Evolutionary conservation across 2,888 invertebrate species (phyloP).

Genomic region (Suillia variegata): DNA sequence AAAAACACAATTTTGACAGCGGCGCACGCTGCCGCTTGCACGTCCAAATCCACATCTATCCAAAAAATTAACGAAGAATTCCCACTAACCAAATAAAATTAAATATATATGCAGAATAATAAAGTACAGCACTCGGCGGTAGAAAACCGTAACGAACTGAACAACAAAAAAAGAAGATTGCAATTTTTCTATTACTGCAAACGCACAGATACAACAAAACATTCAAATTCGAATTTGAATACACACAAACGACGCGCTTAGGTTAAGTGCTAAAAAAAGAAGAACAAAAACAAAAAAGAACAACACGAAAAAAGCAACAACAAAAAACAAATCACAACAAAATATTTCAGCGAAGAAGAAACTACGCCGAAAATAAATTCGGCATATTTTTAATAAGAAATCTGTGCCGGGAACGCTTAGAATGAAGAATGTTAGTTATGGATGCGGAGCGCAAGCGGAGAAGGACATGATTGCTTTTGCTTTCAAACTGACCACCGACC

Average conservation of each 20-base stretch:
- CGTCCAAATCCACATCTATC: background rate
- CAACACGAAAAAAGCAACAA: slow-evolving; percentile 18
- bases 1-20: background rate
- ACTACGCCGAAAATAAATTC: slow-evolving; percentile 50
- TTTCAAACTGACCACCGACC: background rate
- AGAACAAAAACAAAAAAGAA: slow-evolving; percentile 20
- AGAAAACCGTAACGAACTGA: background rate
- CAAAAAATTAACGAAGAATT: background rate
- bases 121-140: background rate
- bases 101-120: background rate
- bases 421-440: background rate
- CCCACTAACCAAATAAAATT: background rate
- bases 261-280: slow-evolving; percentile 5
- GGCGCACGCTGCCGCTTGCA: no score
- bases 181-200: slow-evolving; percentile 32
- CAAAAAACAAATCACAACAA: slow-evolving; percentile 12
- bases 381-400: slow-evolving; percentile 49
- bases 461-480: background rate
- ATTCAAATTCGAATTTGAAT: slow-evolving; percentile 27
- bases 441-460: slow-evolving; percentile 4
- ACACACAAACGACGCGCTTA: background rate
- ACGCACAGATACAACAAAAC: slow-evolving; percentile 18
- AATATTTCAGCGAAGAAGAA: no score
- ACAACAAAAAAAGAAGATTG: background rate
- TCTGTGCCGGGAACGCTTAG: slow-evolving; percentile 30